Conservation (phyloP, 2,888 invertebrate genomes). For the Lamellibrachia satsuma region DNA sequence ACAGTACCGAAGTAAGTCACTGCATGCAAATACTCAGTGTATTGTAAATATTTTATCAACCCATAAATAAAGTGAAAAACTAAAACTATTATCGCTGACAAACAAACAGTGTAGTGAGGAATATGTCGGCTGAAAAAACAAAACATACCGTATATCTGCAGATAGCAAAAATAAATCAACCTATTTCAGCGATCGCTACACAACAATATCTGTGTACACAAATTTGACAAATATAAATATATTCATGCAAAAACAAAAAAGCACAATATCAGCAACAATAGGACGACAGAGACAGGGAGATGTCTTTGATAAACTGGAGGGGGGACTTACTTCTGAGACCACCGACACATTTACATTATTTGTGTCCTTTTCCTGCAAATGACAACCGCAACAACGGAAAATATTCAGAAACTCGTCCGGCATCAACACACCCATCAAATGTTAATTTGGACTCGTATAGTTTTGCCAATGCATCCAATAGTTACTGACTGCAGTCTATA, state of each 20-base stretch:
- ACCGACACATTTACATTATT: conserved; percentile 4
- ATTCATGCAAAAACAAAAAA: background rate
- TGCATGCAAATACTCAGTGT: too few species aligned
- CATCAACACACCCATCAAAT: conserved; percentile 7
- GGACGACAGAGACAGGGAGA: background rate
- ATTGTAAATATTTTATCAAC: too few species aligned
- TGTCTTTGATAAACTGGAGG: background rate
- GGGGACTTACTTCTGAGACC: conserved; percentile 4
- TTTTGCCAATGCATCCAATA: background rate
- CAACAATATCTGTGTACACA: background rate
- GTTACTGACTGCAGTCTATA: background rate
- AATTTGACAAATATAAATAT: background rate
- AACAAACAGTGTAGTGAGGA: background rate
- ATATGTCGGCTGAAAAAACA: background rate
- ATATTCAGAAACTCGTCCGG: background rate
- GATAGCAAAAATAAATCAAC: background rate
- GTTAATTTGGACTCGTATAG: background rate
- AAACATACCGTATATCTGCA: background rate
- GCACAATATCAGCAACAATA: background rate
- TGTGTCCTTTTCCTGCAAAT: background rate
- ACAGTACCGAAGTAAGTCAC: background rate
- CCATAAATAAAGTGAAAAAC: background rate
- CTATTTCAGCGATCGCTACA: background rate
- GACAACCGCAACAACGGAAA: background rate
- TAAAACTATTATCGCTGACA: background rate